These are phyloP conservation scores for Myotis brandtii DNA, from an alignment of 2,113 vertebrate species.

Conservation along the genomic window DNA sequence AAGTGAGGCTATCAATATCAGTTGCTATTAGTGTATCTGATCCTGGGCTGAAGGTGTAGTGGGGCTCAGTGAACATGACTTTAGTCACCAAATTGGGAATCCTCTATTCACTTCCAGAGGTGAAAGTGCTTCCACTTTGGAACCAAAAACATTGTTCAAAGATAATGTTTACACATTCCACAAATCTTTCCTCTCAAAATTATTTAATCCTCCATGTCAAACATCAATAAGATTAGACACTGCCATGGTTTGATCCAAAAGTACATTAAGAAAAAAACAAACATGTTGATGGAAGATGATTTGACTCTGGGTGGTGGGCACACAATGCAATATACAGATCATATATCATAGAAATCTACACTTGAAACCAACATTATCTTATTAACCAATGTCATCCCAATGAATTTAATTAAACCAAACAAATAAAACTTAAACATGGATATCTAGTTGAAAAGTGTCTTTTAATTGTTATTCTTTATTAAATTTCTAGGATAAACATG, in stretches of 20 bases:
- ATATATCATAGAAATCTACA: not conserved
- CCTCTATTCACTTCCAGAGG: not conserved
- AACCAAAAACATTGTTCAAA: not conserved
- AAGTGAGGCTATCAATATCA: not conserved
- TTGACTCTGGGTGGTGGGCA: not conserved
- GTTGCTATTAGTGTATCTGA: not conserved
- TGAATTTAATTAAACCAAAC: not conserved
- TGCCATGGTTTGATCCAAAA: not conserved
- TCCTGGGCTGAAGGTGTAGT: not conserved
- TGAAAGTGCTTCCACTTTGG: not conserved
- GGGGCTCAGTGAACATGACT: rapidly evolving
- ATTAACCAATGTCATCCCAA: not conserved
- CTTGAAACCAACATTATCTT: not conserved
- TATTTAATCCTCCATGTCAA: not conserved
- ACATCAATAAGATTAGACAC: not conserved
- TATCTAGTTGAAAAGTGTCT: not conserved
- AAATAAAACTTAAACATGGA: not conserved
- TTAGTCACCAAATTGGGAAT: not conserved
- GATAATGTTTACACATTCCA: not conserved
- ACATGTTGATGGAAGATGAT: not conserved
- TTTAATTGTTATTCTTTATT: not conserved
- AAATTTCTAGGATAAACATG: not conserved
- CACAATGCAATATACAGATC: not conserved
- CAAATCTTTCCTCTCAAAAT: not conserved
- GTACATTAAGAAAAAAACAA: not conserved